Evolutionary conservation across 2,888 invertebrate genomes (phyloP), one percentile per base, ranked within the genome.

Genomic region (Aleiodes leptofemur): DNA sequence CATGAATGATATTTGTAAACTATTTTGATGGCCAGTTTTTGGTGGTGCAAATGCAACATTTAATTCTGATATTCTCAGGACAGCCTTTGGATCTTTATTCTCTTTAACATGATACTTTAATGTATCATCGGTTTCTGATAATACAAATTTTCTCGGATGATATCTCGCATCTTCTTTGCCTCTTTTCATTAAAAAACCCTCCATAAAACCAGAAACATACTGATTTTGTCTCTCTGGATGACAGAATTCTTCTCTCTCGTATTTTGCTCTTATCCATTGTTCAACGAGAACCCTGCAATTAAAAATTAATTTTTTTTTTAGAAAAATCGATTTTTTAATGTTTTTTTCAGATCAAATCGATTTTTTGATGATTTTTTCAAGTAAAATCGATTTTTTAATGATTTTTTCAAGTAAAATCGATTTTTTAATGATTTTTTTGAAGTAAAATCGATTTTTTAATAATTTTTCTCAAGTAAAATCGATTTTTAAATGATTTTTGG

Each of bases 241-340:
- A 81, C 94, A 94, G 89, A 97, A 97, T 86, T 97, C 97, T 90
- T 95, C 94, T 72, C 97, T 92, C 88, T 96, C 94, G 89, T 97
- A 97, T 90, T 97, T 97, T 6, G 96, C 96, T 80, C 95, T 92
- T 79, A 97, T 97, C 96, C 96, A 97, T 89, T 97, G 97, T 86
- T 96, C 96, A 76, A 96, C 92, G 73, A 97, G 91, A 61, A 97
- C 95, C 88, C 97, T 97, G 90, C 31, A 74, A 61, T n/a, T 64
- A 34, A 11, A 64, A 38, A 43, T 48, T 71, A 38, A 70, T 48
- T 38, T 53, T 38, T 61, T 11, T 73, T 48, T 23, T 23, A 73
- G 69, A 43, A 29, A 23, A 6, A 51, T n/a, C 14, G 11, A 51
- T 8, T n/a, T 51, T 76, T 71, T 59, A 72, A 31, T 56, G 2